A percentile compares a stretch with the other conserved stretches of the same genome.
Evolutionary conservation across 2,113 vertebrate species (phyloP).

Genomic region (Apeltes quadracus): DNA sequence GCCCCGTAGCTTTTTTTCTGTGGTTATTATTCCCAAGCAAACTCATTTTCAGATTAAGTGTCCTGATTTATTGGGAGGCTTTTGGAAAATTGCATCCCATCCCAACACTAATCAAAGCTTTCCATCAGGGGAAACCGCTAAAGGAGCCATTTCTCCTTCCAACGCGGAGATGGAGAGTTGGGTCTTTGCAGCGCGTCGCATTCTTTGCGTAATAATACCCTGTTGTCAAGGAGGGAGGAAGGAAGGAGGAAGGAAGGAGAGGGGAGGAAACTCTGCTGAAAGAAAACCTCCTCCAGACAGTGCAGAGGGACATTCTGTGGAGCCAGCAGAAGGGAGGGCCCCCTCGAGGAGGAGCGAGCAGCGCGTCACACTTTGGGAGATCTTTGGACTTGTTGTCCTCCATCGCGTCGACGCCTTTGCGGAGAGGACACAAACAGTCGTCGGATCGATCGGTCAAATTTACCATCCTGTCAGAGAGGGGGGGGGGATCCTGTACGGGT

Average conservation of each 20-base stretch:
- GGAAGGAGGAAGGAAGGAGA: conserved; percentile 35
- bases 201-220: conserved; percentile 67
- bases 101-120: background rate
- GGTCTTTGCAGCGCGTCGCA: conserved; percentile 49
- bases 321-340: background rate
- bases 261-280: conserved; percentile 55
- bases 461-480: background rate
- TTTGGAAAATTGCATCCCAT: conserved; percentile 1
- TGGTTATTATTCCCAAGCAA: conserved; percentile 26
- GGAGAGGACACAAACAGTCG: background rate
- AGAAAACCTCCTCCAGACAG: conserved; percentile 43
- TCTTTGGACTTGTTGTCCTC: background rate
- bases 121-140: background rate
- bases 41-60: conserved; percentile 35
- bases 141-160: background rate
- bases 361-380: background rate
- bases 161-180: conserved; percentile 12
- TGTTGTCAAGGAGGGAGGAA: conserved; percentile 60
- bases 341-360: background rate
- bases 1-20: background rate
- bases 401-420: background rate
- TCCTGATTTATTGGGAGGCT: background rate
- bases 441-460: conserved; percentile 10
- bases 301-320: conserved; percentile 38
- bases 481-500: conserved; percentile 43